Percentiles rank a stretch among this genome's conserved stretches.
Evolutionary conservation across 2,113 vertebrate species (phyloP).

Genomic region (Rana temporaria): DNA sequence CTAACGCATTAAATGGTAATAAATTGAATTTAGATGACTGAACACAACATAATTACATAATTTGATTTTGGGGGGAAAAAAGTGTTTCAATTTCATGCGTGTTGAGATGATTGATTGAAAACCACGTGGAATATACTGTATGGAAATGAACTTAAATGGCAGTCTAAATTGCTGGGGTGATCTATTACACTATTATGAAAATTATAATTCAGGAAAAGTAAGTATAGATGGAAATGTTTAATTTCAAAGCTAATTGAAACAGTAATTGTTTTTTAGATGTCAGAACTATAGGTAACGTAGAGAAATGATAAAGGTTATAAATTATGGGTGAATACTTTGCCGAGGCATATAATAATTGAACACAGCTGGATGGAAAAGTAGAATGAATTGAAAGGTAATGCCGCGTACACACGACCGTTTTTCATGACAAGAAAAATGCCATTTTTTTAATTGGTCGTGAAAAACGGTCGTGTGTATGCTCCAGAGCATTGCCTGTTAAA

Average conservation of each 20-base stretch:
- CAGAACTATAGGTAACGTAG: constrained; percentile 36
- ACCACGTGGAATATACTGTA: constrained; percentile 34
- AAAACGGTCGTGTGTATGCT: no score
- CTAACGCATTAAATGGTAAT: constrained; percentile 32
- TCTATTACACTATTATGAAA: constrained; percentile 24
- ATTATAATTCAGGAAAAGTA: constrained; percentile 31
- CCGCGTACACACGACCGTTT: no score
- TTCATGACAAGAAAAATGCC: no score
- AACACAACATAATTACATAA: constrained; percentile 47
- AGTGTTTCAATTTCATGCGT: constrained; percentile 50
- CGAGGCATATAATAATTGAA: not conserved
- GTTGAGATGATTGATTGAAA: constrained; percentile 53
- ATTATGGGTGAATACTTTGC: constrained; percentile 26
- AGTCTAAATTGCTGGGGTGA: constrained; percentile 27
- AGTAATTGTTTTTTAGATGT: constrained; percentile 49
- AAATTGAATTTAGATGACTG: constrained; percentile 43
- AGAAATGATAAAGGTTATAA: constrained; percentile 25
- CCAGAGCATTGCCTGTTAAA: no score
- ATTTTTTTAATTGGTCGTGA: no score
- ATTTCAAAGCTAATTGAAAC: constrained; percentile 43
- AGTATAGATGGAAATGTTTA: constrained; percentile 41
- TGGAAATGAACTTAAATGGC: constrained; percentile 35
- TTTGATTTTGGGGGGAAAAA: constrained; percentile 39
- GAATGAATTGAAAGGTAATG: not conserved
- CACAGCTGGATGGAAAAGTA: not conserved